A percentile compares a stretch with the other conserved stretches of the same genome.
Conservation (phyloP, 2,113 vertebrate genomes). For the Rhagologus leucostigma region DNA sequence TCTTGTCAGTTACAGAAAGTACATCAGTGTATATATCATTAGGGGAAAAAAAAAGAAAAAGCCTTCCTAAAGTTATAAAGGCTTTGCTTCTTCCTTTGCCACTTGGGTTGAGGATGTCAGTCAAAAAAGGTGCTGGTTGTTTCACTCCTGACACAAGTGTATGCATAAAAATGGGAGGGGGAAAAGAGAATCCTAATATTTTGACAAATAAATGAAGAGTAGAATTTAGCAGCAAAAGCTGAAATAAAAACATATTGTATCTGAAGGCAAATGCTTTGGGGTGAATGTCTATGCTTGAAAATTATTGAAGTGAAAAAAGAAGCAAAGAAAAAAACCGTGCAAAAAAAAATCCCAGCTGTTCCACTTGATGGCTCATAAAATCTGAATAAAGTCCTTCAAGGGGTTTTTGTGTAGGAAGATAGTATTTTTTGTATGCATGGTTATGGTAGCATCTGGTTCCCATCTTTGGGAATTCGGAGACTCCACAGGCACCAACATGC, state of each 20-base stretch:
- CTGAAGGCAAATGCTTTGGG: constrained; percentile 5
- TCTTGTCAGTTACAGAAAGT: background rate
- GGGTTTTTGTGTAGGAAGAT: constrained; percentile 52
- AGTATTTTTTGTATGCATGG: constrained; percentile 24
- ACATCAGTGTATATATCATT: background rate
- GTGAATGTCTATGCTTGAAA: constrained; percentile 29
- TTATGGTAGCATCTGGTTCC: constrained; percentile 69
- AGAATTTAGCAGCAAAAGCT: constrained; percentile 6
- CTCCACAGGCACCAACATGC: background rate
- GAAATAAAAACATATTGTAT: constrained; percentile 40
- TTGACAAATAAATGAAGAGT: constrained; percentile 36
- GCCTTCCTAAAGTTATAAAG: background rate
- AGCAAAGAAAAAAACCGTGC: background rate
- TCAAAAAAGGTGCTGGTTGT: background rate
- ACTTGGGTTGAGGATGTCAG: background rate
- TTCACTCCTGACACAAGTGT: background rate
- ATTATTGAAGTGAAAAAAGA: background rate
- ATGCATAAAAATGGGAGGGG: background rate
- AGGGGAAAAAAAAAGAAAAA: background rate
- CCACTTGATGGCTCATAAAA: constrained; percentile 63
- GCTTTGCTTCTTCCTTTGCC: background rate
- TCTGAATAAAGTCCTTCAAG: constrained; percentile 56
- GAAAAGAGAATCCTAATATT: background rate
- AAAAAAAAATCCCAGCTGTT: constrained; percentile 41
- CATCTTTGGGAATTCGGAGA: constrained; percentile 52